Percentiles rank a stretch among this genome's conserved stretches.
phyloP scores from a whole-genome alignment of 2,888 invertebrate genomes.

The Hanleya hanleyi region DNA sequence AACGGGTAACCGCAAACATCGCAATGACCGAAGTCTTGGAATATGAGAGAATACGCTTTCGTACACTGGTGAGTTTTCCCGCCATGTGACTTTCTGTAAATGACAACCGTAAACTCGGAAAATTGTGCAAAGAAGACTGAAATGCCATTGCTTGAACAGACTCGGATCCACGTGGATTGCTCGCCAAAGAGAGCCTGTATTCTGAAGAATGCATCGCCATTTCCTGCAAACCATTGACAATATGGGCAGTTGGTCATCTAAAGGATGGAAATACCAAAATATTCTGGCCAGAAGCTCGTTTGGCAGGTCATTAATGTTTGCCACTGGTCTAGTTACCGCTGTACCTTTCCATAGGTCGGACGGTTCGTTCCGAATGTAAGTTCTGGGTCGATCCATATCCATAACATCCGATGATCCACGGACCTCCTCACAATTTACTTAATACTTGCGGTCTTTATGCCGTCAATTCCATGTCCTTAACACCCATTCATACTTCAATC shows the following conservation, averaged over 20 bases:
- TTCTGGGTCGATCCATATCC: not conserved
- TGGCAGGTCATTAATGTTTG: constrained; percentile 47
- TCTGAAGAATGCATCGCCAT: constrained; percentile 50
- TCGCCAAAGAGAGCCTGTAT: constrained; percentile 52
- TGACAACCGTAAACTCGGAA: constrained; percentile 54
- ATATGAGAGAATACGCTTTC: constrained; percentile 54
- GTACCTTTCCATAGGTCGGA: not conserved
- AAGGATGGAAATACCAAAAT: constrained; percentile 51
- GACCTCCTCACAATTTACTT: not conserved
- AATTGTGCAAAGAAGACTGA: constrained; percentile 49
- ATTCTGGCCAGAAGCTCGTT: constrained; percentile 51
- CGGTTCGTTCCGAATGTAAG: not conserved
- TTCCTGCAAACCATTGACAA: constrained; percentile 53
- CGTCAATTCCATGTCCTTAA: not conserved
- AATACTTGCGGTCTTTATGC: too few species aligned
- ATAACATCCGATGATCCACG: not conserved
- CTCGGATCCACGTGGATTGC: constrained; percentile 49
- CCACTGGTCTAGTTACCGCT: not conserved
- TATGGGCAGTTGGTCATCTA: constrained; percentile 48
- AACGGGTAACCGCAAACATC: constrained; percentile 52
- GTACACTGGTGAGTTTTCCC: constrained; percentile 55
- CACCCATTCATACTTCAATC: constrained; percentile 1
- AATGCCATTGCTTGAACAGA: constrained; percentile 45
- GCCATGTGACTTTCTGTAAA: constrained; percentile 55
- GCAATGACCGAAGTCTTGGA: constrained; percentile 44